Base-by-base conservation (phyloP, 2,888 invertebrate genomes). In the Bibio marci region DNA sequence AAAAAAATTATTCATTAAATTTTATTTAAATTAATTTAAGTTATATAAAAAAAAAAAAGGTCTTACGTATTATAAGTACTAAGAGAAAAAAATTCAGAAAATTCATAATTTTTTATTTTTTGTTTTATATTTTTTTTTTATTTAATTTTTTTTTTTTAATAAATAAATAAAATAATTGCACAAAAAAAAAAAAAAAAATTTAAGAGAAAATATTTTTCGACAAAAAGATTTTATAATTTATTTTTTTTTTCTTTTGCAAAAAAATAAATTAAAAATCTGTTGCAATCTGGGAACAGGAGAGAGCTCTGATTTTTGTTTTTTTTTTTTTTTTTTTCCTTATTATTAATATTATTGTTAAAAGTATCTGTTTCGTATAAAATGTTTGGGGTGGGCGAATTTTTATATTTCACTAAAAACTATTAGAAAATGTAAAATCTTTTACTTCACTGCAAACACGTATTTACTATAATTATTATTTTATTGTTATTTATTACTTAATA, bases 211-310 rank as follows among this genome's bases (percentile, higher is more conserved):
- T 19, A 22, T n/a, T 28, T 17, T 34, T 35, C 6, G 41, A 39
- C 32, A 41, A 45, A 44, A 45, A 42, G 12, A 38, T 38, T n/a
- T 43, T 38, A 31, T 40, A 44, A 15, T 32, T 32, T 32, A 13
- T 13, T 32, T 32, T n/a, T 13, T 32, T 13, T 32, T 30, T 30
- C 13, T 30, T 30, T 30, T 30, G 30, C 13, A 30, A 30, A 30
- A 13, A 13, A 30, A 30, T 30, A 13, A 30, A 12, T 14, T 13
- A 14, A 15, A 14, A 12, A 38, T 28, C 38, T 34, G 38, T 52
- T 57, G 58, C 55, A 56, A 58, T 57, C 58, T 63, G 59, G 62
- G 63, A 59, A 57, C 58, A 59, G 62, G 60, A 57, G 60, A 60
- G 57, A 59, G 60, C 58, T 51, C 49, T 57, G 59, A 55, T 54